Evolutionary conservation across 2,888 invertebrate species (phyloP).

Genomic region (Leptinotarsa rubiginosa): DNA sequence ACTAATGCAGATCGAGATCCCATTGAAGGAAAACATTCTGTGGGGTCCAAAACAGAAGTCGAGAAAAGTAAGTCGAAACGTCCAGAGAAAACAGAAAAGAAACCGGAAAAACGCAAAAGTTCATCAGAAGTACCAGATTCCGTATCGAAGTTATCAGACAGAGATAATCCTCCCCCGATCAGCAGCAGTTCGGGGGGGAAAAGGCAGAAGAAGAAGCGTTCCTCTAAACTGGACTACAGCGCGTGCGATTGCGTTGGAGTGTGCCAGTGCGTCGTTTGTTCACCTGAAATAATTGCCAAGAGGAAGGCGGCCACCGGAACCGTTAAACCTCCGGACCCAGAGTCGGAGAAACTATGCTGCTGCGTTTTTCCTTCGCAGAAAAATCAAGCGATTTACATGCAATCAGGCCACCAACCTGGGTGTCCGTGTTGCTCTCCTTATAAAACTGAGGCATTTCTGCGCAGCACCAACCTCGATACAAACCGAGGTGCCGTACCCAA

Average conservation of each 20-base stretch:
- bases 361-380: constrained; percentile 13
- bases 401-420: neutral
- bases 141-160: constrained; percentile 47
- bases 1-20: neutral
- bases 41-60: constrained; percentile 28
- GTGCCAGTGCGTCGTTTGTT: constrained; percentile 46
- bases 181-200: constrained; percentile 26
- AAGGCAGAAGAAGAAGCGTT: constrained; percentile 45
- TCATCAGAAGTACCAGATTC: constrained; percentile 49
- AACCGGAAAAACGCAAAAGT: constrained; percentile 31
- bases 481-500: constrained; percentile 13
- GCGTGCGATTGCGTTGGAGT: constrained; percentile 48
- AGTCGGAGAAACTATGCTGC: constrained; percentile 30
- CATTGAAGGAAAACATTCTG: neutral
- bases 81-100: constrained; percentile 18
- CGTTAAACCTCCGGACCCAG: constrained; percentile 15
- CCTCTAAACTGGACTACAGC: constrained; percentile 38
- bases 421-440: constrained; percentile 11
- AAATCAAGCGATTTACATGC: constrained; percentile 10
- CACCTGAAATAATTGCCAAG: constrained; percentile 39
- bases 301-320: constrained; percentile 32
- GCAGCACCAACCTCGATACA: constrained; percentile 20
- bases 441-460: constrained; percentile 16
- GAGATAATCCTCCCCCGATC: constrained; percentile 15
- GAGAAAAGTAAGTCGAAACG: neutral